Evolutionary conservation across 2,888 invertebrate genomes (phyloP), one percentile per base, ranked within the genome.

Genomic region (Vesta saturnalis): DNA sequence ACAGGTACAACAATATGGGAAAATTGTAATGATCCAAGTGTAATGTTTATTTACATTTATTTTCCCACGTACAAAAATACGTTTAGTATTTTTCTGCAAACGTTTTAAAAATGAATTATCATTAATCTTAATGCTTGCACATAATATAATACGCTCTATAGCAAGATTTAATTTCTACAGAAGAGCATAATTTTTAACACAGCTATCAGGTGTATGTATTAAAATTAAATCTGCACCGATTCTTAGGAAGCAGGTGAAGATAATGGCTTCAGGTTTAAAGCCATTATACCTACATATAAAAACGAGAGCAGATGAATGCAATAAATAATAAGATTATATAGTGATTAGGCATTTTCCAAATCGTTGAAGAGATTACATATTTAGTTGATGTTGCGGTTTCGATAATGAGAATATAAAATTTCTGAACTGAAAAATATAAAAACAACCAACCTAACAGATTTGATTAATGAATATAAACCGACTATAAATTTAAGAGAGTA

Each of bases 401-500:
- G n/a, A 39, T 39, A 23, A 23, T 23, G 23, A 23, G 23, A 23
- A n/a, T n/a, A n/a, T n/a, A n/a, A n/a, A n/a, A n/a, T n/a, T 23
- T 23, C 23, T 23, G 23, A 23, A 8, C 23, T 23, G 8, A 23
- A 23, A 23, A 23, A 8, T 23, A 23, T 23, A 15, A 47, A 47
- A 16, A 47, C 47, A 16, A 15, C 1, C 6, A 47, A 47, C 5
- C 8, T 3, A 15, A 47, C 16, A 14, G 16, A 54, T 19, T 54
- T 56, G 35, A 56, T 56, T 56, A 56, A 56, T 30, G 35, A 56
- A 14, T 56, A n/a, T 23, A 15, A 56, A 23, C 10, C 10, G 14
- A 30, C 15, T n/a, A 16, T 56, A 56, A 30, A 56, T 12, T 35
- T 12, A 52, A 52, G 19, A 6, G 19, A 3, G 10, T 52, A 52